Evolutionary conservation across 2,888 invertebrate species (phyloP), one percentile per base, ranked within the genome.

Genomic region (Gari tellinella): DNA sequence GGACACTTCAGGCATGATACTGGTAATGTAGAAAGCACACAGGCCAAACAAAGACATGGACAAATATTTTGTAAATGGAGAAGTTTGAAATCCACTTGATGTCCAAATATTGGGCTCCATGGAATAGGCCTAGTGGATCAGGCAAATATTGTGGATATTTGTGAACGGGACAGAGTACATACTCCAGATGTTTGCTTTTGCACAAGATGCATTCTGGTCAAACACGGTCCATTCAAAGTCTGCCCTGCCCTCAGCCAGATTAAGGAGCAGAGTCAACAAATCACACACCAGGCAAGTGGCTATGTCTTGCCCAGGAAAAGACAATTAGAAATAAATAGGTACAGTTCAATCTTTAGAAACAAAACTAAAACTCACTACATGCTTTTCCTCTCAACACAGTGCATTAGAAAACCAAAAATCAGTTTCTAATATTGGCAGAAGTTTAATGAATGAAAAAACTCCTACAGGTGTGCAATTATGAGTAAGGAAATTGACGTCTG

Each of bases 11-110:
- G 51, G 68, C 55, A 68, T 55, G 51, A 64, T 64, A 69, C 60
- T 43, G 48, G 40, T 58, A 46, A 53, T 55, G 19, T 38, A 55
- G 25, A 65, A 65, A 41, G 72, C 56, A 72, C 72, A 72, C 65
- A 72, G 37, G 26, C 41, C 49, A 46, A 55, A 74, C 74, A 74
- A 74, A 74, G 68, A 37, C 53, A 15, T 19, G 21, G 55, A 64
- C 56, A 17, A 64, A 74, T 68, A 74, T 53, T 69, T 45, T 69
- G 74, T 61, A 69, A 69, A 60, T 21, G 10, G 68, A 74, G 56
- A 65, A 45, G 64, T 61, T 65, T 74, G 52, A 40, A n/a, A 43
- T 23, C 3, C 63, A 63, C 67, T 73, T 73, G 60, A 68, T 21
- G 43, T 23, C 21, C 23, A 46, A 52, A 48, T 60, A 53, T 48